Conservation (phyloP, 2,888 invertebrate species). For the Tethea ocularis region DNA sequence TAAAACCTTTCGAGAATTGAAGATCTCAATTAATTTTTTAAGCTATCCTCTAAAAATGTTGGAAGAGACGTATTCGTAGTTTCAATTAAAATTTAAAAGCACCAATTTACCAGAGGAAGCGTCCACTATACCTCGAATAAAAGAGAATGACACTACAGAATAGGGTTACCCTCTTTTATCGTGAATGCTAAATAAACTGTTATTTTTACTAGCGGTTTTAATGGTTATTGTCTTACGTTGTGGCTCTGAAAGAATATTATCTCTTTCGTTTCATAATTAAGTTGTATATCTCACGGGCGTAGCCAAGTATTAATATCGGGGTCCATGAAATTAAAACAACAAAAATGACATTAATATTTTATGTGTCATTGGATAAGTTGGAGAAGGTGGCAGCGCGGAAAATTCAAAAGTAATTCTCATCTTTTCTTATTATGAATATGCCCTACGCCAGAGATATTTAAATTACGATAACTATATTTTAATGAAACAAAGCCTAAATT, state of each 20-base stretch:
- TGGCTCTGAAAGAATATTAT: not conserved
- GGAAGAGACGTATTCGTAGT: not conserved
- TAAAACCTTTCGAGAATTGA: not conserved
- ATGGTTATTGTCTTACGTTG: not conserved
- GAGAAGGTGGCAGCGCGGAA: too few relatives aligned
- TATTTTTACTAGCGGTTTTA: not conserved
- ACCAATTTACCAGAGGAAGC: not conserved
- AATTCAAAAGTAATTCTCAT: too few relatives aligned
- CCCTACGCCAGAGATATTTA: too few relatives aligned
- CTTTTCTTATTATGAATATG: too few relatives aligned
- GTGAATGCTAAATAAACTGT: constrained; percentile 1
- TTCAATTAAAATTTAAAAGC: not conserved
- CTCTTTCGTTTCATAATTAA: not conserved
- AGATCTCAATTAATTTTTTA: not conserved
- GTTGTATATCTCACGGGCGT: too few relatives aligned
- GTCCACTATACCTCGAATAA: not conserved
- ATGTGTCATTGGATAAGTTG: too few relatives aligned
- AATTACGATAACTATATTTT: too few relatives aligned
- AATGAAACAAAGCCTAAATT: too few relatives aligned
- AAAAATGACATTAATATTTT: too few relatives aligned
- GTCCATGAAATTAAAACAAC: too few relatives aligned
- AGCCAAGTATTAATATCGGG: too few relatives aligned
- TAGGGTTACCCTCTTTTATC: not conserved
- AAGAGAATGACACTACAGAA: constrained; percentile 1
- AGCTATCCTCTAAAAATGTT: not conserved